Evolutionary conservation across 2,113 vertebrate genomes (phyloP).

Genomic region (Monarcha castaneiventris): DNA sequence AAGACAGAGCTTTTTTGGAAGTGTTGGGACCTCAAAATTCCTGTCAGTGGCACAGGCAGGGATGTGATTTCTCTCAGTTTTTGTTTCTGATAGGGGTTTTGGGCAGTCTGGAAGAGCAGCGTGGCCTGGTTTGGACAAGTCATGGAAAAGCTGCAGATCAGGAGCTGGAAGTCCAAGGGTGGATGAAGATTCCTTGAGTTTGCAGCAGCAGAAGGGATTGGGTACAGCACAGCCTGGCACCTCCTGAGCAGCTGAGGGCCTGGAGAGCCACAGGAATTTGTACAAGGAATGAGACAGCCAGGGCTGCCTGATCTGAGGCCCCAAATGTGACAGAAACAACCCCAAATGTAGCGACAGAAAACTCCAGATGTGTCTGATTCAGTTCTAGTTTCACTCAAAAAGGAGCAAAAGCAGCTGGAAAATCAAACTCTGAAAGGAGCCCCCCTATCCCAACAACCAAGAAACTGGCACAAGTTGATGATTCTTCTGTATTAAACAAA

Average conservation of each 20-base stretch:
- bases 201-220: neutral
- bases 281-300: neutral
- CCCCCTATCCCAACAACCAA: neutral
- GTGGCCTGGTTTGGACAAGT: neutral
- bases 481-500: neutral
- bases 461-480: neutral
- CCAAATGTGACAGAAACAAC: neutral
- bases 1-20: neutral
- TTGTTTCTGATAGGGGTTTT: neutral
- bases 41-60: neutral
- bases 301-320: neutral
- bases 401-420: neutral
- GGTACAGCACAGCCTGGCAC: neutral
- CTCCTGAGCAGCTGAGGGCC: neutral
- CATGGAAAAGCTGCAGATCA: neutral
- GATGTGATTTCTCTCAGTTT: neutral
- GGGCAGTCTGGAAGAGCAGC: neutral
- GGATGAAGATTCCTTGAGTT: neutral
- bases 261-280: neutral
- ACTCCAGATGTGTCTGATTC: neutral
- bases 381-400: neutral
- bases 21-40: neutral
- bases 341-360: neutral
- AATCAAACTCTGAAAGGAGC: neutral
- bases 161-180: neutral